Evolutionary conservation across 2,888 invertebrate genomes (phyloP), one percentile per base, ranked within the genome.

Genomic region (Callosobruchus maculatus): DNA sequence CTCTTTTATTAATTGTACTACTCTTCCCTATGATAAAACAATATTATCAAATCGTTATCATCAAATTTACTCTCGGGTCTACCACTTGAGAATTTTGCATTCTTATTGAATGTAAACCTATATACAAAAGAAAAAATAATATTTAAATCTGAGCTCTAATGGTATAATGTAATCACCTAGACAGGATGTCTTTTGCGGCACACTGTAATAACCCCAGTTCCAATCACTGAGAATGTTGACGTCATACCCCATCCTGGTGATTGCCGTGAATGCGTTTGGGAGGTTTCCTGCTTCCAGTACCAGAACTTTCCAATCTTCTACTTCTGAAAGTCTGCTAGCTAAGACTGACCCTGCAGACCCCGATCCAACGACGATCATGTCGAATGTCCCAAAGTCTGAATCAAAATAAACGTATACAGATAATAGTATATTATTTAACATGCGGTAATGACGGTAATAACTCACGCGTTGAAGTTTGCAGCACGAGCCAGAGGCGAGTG

Each of bases 281-380:
- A 77, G 77, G 31, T 81, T 77, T 4, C 85, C 85, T 0, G 81
- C 82, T 77, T 85, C 85, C 18, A 85, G 72, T 1, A 85, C 79
- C 0, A 85, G 80, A 0, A 85, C 74, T 20, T 80, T 81, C 86
- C 87, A 88, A 0, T 82, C 74, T 0, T 83, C 80, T 71, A 85
- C 82, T 77, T 90, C 89, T 68, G 88, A 88, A 20, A 90, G 82
- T 67, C 90, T 83, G 74, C 86, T 85, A 0, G 89, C 90, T 26
- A 90, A 81, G 18, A 89, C 87, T 4, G 89, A 86, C 2, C 90
- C 90, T 4, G 89, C 86, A 0, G 88, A 85, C 20, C 89, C 89
- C 5, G 88, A 87, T 0, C 89, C 89, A 7, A 88, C 87, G 18
- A 89, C 82, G 73, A 89, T 86, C 74, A 88, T 88, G 77, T 89